Percentiles rank a stretch among this genome's conserved stretches.
Conservation (phyloP, 2,888 invertebrate species). For the Linnaemya vulpina region DNA sequence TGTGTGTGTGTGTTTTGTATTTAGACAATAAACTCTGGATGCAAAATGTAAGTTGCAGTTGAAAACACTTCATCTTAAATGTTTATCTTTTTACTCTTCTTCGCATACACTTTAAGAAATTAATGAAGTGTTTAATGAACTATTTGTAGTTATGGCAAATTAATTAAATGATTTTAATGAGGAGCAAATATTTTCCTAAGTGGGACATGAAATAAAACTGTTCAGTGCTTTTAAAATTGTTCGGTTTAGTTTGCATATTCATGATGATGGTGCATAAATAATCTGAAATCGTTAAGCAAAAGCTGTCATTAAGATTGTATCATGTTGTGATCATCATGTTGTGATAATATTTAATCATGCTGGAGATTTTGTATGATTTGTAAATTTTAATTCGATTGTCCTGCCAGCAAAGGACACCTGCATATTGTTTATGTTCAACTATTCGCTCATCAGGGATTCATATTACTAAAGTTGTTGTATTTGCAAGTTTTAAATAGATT, state of each 20-base stretch:
- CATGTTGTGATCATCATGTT: no score
- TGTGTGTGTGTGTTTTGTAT: background rate
- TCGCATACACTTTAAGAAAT: conserved; percentile 51
- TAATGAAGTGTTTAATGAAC: conserved; percentile 55
- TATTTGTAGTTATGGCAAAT: conserved; percentile 40
- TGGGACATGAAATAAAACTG: background rate
- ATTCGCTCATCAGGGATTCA: no score
- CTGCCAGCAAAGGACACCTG: no score
- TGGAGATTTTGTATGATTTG: background rate
- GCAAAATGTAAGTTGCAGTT: conserved; percentile 21
- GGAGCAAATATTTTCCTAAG: conserved; percentile 18
- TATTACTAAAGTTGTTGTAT: no score
- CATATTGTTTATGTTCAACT: no score
- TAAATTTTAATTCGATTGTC: no score
- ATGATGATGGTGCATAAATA: background rate
- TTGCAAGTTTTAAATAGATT: no score
- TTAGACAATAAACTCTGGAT: conserved; percentile 54
- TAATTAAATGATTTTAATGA: conserved; percentile 32
- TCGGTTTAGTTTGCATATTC: conserved; percentile 1
- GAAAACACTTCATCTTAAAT: conserved; percentile 45
- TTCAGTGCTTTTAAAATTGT: background rate
- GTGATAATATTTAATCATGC: no score
- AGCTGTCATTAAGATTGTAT: background rate
- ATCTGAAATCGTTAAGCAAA: background rate
- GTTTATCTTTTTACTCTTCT: conserved; percentile 46